A percentile compares a stretch with the other conserved stretches of the same genome.
phyloP scores from a whole-genome alignment of 2,797 vertebrate genomes.

The Poecilia wingei region DNA sequence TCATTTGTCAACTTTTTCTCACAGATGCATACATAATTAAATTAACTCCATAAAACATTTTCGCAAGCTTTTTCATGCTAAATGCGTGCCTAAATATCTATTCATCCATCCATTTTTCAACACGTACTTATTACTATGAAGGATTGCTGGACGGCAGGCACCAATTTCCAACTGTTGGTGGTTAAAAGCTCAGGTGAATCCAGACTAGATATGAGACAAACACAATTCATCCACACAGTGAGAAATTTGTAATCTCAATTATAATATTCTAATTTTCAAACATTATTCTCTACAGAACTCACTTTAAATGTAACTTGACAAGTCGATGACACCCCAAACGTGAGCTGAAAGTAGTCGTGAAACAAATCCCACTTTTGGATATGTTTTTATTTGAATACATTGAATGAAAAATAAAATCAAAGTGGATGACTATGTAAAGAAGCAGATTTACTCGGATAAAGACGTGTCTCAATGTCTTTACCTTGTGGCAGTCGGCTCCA shows the following conservation, averaged over 20 bases:
- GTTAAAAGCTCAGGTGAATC: background rate
- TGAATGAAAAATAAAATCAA: background rate
- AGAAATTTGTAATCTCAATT: background rate
- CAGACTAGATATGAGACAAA: background rate
- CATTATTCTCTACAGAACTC: background rate
- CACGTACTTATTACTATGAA: background rate
- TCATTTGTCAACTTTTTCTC: background rate
- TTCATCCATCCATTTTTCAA: background rate
- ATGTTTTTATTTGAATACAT: background rate
- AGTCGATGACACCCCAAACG: background rate
- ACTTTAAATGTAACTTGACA: background rate
- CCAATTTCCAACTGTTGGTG: background rate
- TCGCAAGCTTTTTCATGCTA: background rate
- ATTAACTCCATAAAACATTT: background rate
- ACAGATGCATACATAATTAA: background rate
- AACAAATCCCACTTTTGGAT: background rate
- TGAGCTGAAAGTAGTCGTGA: background rate
- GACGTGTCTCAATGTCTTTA: background rate
- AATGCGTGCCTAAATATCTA: background rate
- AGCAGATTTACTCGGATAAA: background rate
- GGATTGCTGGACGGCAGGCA: background rate
- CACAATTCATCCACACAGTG: background rate
- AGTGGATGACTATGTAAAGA: background rate
- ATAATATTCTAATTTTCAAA: background rate
- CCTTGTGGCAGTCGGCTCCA: background rate